These are phyloP conservation scores for Philereme transversata DNA, from an alignment of 2,888 invertebrate species.

Conservation along the genomic window DNA sequence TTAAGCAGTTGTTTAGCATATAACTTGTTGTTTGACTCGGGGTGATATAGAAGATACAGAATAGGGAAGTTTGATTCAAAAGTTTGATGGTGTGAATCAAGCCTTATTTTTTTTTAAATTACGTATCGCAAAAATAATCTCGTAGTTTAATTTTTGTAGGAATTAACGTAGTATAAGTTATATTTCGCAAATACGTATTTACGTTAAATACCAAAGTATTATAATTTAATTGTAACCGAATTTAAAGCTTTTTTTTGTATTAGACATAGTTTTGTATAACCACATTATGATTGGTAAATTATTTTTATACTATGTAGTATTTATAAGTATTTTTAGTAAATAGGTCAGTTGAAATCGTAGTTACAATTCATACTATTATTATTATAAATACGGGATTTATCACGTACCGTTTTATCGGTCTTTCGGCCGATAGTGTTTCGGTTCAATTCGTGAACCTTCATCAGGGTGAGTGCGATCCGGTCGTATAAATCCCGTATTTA, in stretches of 20 bases:
- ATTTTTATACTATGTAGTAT: conserved; percentile 21
- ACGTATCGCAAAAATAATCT: conserved; percentile 9
- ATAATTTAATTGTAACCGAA: conserved; percentile 16
- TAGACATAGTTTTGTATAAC: conserved; percentile 32
- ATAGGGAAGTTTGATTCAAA: conserved; percentile 3
- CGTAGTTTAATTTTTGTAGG: conserved; percentile 3
- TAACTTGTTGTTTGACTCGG: too few relatives aligned
- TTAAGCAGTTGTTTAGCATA: too few relatives aligned
- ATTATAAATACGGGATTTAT: too few relatives aligned
- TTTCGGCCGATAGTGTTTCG: too few relatives aligned
- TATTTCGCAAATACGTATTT: not conserved
- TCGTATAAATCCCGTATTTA: too few relatives aligned
- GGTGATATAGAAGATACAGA: not conserved
- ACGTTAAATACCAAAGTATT: conserved; percentile 13
- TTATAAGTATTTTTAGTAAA: conserved; percentile 2
- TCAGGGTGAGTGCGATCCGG: too few relatives aligned
- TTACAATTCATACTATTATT: too few relatives aligned
- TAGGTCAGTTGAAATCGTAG: not conserved
- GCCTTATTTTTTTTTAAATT: conserved; percentile 10
- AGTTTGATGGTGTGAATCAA: conserved; percentile 20
- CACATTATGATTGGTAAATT: conserved; percentile 13
- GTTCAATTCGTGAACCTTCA: too few relatives aligned
- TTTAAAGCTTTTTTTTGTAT: conserved; percentile 16
- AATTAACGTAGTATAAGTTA: not conserved
- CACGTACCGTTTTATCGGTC: too few relatives aligned